Base-by-base conservation (phyloP, 2,888 invertebrate species). In the Theretra japonica region DNA sequence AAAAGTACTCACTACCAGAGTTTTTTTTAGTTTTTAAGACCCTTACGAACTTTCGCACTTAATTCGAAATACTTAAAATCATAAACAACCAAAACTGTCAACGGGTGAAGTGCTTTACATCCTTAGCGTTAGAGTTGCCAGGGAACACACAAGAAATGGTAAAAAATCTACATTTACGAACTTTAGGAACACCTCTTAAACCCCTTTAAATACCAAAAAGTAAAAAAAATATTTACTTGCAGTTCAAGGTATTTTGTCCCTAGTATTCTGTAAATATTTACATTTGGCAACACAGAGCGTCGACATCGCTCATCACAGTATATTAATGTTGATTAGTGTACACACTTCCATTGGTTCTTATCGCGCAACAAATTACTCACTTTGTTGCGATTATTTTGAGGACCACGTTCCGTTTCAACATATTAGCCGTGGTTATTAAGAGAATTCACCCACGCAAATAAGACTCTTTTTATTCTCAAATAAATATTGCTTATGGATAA, bases 241-340 rank as follows among this genome's bases (percentile, higher is more conserved):
- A 41, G 1, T 41, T 41, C 15, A 15, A 41, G 3, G 15, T 41
- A 15, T 11, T 8, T 41, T 41, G 11, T 41, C 15, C 41, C 41
- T 0, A n/a, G n/a, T n/a, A 33, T 11, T 21, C 8, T 21, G n/a
- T 6, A 21, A 3, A 62, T 33, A 25, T 17, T 7, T 60, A 21
- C 41, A 62, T 15, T 41, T 62, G 33, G 62, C 41, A 62, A 62
- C 65, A 11, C 23, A 48, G 17, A 23, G 17, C 15, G 65, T 65
- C 75, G 76, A 72, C 80, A 77, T 76, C 81, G 72, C 73, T 80
- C 80, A 81, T 80, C 84, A 80, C 77, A 77, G 80, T 82, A 85
- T 81, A 86, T 86, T 86, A 83, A 75, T 72, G 77, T 86, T 85
- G 85, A 86, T 86, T 86, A 85, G 81, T 79, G 76, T 76, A 72